These are phyloP conservation scores for Thumatha senex DNA, from an alignment of 2,888 invertebrate species.

Conservation along the genomic window DNA sequence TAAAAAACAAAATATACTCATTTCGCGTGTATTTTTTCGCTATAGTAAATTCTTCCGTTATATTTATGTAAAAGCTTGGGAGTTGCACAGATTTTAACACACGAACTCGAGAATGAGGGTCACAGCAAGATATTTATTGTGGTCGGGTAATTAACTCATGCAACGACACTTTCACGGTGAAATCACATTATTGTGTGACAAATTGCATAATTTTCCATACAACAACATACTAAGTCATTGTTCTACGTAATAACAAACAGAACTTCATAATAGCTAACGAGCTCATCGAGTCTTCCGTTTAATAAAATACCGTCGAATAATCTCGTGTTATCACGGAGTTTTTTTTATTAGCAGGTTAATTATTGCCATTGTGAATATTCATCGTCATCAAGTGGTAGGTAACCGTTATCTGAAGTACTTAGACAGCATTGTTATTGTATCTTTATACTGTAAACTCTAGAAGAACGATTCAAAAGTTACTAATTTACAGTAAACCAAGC, in stretches of 20 bases:
- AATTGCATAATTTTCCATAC: constrained; percentile 53
- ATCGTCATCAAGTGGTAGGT: constrained; percentile 46
- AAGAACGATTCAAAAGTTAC: constrained; percentile 25
- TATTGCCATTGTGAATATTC: constrained; percentile 73
- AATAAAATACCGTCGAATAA: constrained; percentile 24
- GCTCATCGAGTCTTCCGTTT: constrained; percentile 27
- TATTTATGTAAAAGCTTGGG: constrained; percentile 43
- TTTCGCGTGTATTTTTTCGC: constrained; percentile 34
- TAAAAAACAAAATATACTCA: constrained; percentile 32
- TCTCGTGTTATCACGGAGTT: constrained; percentile 48
- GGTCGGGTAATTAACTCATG: constrained; percentile 47
- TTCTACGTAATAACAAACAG: constrained; percentile 34
- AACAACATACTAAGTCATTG: constrained; percentile 58
- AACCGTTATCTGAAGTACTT: constrained; percentile 52
- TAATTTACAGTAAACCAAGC: constrained; percentile 41
- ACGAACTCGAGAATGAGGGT: constrained; percentile 24
- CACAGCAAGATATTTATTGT: constrained; percentile 45
- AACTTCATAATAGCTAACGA: constrained; percentile 11
- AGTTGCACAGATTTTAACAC: constrained; percentile 40
- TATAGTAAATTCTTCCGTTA: constrained; percentile 26
- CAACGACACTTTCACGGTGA: constrained; percentile 61
- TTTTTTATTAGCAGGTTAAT: constrained; percentile 50
- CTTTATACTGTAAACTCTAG: constrained; percentile 26
- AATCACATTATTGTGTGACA: constrained; percentile 58
- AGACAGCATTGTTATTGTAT: constrained; percentile 45